A percentile compares a stretch with the other conserved stretches of the same genome.
Conservation (phyloP, 2,797 vertebrate genomes). For the Propithecus perrieri region DNA sequence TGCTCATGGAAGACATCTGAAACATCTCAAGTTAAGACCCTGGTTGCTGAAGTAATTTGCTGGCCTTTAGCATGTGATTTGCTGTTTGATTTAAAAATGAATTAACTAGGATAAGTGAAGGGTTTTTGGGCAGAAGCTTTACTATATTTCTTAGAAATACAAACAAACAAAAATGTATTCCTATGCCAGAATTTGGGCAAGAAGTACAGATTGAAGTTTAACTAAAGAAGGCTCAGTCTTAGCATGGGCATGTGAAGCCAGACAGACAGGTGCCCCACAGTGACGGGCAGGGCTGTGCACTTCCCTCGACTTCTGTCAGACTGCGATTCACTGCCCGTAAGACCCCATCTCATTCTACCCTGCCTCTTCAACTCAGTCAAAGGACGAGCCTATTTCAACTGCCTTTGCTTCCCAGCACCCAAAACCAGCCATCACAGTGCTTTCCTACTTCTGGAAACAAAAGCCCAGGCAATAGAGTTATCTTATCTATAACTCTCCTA, state of each 20-base stretch:
- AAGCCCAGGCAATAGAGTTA: neutral
- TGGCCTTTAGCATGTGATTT: slow-evolving; percentile 35
- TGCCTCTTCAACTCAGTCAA: neutral
- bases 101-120: slow-evolving; percentile 25
- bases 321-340: neutral
- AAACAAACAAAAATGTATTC: neutral
- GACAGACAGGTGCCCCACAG: neutral
- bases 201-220: neutral
- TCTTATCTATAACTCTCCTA: neutral
- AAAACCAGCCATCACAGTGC: neutral
- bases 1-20: neutral
- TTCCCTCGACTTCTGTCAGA: neutral
- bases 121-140: neutral
- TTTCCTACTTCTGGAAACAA: slow-evolving; percentile 21
- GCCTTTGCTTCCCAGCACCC: neutral
- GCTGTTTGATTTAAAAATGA: slow-evolving; percentile 44
- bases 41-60: slow-evolving; percentile 49
- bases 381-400: neutral
- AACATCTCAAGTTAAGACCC: slow-evolving; percentile 47
- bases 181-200: neutral
- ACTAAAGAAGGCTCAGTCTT: neutral
- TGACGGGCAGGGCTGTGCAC: neutral
- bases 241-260: neutral
- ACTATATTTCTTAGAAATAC: neutral
- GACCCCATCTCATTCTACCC: neutral